Evolutionary conservation across 2,888 invertebrate species (phyloP), one percentile per base, ranked within the genome.

Genomic region (Acleris laterana): DNA sequence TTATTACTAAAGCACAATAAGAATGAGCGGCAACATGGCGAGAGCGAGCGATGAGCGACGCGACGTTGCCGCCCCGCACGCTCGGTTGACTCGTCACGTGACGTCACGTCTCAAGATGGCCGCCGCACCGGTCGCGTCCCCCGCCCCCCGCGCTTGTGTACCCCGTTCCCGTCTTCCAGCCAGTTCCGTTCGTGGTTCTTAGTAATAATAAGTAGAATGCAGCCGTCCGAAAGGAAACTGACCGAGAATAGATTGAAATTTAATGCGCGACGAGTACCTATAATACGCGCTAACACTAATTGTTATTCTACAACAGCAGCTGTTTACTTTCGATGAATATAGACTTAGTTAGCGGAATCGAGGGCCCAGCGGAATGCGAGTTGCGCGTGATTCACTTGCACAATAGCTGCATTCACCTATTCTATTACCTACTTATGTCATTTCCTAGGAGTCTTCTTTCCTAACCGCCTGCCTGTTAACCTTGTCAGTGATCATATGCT

Each of bases 41-140:
- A 73, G 77, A 75, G 73, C 70, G 71, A 62, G 73, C 74, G 72
- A 70, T 70, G 73, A 62, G 74, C 65, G 70, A 70, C 70, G 91
- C 90, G 89, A 83, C 84, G 92, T 92, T 93, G 93, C 91, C 92
- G 80, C 78, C 62, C 85, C 80, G 87, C 84, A 80, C 85, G 84
- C 85, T 87, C 87, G 88, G 87, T 86, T 90, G 88, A 89, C 87
- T 91, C 92, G 93, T 93, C 91, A 91, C 87, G 92, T 93, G 93
- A 93, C 93, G 93, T 93, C 92, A 93, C 90, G 90, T 91, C 92
- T 90, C 91, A 93, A 93, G 91, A 92, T 93, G 93, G 93, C 93
- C 88, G 92, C 90, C 88, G 83, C 79, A 85, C 88, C 88, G 89
- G 87, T 86, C 84, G 83, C 78, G 78, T 81, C 82, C 85, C 84